A percentile compares a stretch with the other conserved stretches of the same genome.
These are phyloP conservation scores for Lydus trimaculatus DNA, from an alignment of 2,888 invertebrate genomes.

Conservation along the genomic window DNA sequence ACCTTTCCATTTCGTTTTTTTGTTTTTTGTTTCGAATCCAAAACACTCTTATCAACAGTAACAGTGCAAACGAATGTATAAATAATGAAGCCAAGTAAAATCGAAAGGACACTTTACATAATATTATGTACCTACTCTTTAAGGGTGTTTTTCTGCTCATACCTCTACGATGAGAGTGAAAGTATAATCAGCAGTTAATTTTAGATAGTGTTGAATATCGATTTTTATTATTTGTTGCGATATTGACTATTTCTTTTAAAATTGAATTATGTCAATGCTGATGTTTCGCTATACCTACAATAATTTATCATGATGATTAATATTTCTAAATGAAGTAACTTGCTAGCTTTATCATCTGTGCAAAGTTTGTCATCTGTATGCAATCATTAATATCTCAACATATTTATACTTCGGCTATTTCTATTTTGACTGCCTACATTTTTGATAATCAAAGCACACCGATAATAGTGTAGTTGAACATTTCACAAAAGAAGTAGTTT, in stretches of 20 bases:
- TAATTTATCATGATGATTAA: constrained; percentile 33
- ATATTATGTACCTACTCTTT: not conserved
- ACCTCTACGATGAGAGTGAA: not conserved
- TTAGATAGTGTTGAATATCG: not conserved
- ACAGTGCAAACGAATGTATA: not conserved
- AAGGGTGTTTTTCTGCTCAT: not conserved
- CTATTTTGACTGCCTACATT: too few relatives aligned
- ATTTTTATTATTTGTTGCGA: not conserved
- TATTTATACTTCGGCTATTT: too few relatives aligned
- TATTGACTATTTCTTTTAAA: not conserved
- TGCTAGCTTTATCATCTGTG: not conserved
- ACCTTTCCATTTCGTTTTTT: too few relatives aligned
- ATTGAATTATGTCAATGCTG: not conserved
- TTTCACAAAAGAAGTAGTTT: too few relatives aligned
- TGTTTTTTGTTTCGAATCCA: too few relatives aligned
- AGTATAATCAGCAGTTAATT: not conserved
- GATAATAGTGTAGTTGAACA: too few relatives aligned
- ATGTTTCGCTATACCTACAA: constrained; percentile 14
- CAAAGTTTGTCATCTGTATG: not conserved
- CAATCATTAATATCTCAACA: not conserved
- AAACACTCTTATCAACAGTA: not conserved
- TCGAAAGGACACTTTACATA: not conserved
- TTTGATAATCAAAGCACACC: too few relatives aligned
- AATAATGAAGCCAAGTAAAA: not conserved
- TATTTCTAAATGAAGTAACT: not conserved